Evolutionary conservation across 2,888 invertebrate genomes (phyloP).

Genomic region (Nemapogon koenigi): DNA sequence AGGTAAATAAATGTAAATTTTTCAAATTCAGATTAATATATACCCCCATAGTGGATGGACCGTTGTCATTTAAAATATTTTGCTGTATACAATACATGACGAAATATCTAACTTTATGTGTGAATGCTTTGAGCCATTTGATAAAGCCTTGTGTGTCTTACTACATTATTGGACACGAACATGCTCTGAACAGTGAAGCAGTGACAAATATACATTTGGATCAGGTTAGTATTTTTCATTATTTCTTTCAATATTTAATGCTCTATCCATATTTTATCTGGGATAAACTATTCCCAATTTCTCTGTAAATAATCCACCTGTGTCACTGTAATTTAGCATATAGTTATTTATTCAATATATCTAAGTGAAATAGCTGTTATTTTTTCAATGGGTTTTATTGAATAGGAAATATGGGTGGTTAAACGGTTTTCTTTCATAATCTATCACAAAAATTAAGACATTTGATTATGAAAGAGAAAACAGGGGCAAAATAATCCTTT

Average conservation of each 20-base stretch:
- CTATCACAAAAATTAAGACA: too few species aligned
- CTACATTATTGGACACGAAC: slow-evolving; percentile 41
- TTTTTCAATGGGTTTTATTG: too few species aligned
- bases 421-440: too few species aligned
- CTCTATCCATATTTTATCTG: neutral
- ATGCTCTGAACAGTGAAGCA: slow-evolving; percentile 36
- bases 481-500: too few species aligned
- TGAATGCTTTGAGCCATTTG: slow-evolving; percentile 57
- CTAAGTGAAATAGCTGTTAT: too few species aligned
- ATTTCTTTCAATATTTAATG: neutral
- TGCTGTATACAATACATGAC: slow-evolving; percentile 60
- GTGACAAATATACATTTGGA: slow-evolving; percentile 49
- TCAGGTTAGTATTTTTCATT: slow-evolving; percentile 29
- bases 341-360: too few species aligned
- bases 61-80: slow-evolving; percentile 60
- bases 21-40: slow-evolving; percentile 60
- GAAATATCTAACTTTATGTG: slow-evolving; percentile 50
- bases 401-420: too few species aligned
- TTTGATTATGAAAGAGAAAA: too few species aligned
- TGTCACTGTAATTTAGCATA: too few species aligned
- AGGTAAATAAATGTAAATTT: too few species aligned
- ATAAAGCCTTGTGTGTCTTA: slow-evolving; percentile 59
- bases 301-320: too few species aligned
- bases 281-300: too few species aligned
- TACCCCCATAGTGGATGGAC: slow-evolving; percentile 59